Conservation (phyloP, 1,140 invertebrate genomes). For the Halyomorpha halys region DNA sequence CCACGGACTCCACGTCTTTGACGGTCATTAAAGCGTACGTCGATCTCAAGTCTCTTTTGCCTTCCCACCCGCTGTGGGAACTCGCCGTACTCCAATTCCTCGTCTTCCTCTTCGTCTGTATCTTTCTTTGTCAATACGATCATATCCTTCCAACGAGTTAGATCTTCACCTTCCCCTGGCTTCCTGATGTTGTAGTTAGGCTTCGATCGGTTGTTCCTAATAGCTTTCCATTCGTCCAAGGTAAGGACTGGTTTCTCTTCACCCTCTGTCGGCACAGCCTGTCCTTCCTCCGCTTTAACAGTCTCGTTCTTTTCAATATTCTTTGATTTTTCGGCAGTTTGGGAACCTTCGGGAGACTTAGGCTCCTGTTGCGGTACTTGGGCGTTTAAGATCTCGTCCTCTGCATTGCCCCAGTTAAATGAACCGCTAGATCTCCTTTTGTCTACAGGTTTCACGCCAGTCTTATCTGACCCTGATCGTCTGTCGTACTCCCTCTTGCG, state of each 20-base stretch:
- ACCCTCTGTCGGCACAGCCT: not conserved
- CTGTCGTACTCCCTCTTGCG: too few relatives aligned
- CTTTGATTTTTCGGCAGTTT: not conserved
- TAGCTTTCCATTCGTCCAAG: conserved; percentile 78
- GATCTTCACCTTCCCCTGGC: conserved; percentile 82
- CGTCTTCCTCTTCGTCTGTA: conserved; percentile 39
- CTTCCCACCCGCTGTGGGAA: conserved; percentile 15
- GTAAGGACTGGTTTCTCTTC: conserved; percentile 41
- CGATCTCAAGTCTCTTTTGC: conserved; percentile 73
- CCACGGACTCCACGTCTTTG: conserved; percentile 35
- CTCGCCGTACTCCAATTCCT: conserved; percentile 5
- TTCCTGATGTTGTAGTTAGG: conserved; percentile 81
- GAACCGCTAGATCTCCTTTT: too few relatives aligned
- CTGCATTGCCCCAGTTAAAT: too few relatives aligned
- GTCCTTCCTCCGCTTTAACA: not conserved
- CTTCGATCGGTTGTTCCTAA: conserved; percentile 53
- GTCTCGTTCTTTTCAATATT: not conserved
- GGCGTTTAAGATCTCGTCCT: too few relatives aligned
- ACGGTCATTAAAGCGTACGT: conserved; percentile 78
- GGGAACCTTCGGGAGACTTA: not conserved
- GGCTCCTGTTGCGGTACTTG: too few relatives aligned
- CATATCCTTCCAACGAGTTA: conserved; percentile 84
- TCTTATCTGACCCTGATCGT: too few relatives aligned
- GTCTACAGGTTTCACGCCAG: too few relatives aligned
- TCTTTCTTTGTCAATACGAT: conserved; percentile 70